Conservation (phyloP, 2,888 invertebrate species). For the Megastigmus dorsalis region DNA sequence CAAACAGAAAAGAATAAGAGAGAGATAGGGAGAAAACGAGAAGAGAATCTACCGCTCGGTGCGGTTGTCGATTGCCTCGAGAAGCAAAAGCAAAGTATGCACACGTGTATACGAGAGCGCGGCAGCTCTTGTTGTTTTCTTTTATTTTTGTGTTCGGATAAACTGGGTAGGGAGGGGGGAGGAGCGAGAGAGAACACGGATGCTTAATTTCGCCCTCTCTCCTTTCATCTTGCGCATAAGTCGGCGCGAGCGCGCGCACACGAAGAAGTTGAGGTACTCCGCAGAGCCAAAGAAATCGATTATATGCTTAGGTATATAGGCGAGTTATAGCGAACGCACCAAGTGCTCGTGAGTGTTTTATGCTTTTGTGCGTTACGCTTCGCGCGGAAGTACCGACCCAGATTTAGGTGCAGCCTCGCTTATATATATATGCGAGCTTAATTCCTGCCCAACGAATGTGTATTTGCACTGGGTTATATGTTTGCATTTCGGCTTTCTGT, state of each 20-base stretch:
- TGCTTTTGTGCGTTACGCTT: neutral
- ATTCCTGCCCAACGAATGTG: too few relatives aligned
- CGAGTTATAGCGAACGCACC: too few relatives aligned
- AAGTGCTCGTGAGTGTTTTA: slow-evolving; percentile 30
- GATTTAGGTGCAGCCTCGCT: too few relatives aligned
- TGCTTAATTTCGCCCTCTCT: slow-evolving; percentile 22
- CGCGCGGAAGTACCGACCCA: slow-evolving; percentile 27
- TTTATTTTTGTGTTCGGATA: too few relatives aligned
- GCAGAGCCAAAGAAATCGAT: slow-evolving; percentile 28
- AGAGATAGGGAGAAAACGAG: neutral
- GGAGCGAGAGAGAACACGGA: neutral
- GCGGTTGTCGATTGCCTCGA: slow-evolving; percentile 15
- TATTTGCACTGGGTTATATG: too few relatives aligned
- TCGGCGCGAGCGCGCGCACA: too few relatives aligned
- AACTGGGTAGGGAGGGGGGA: neutral
- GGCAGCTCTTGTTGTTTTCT: too few relatives aligned
- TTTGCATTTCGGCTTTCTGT: too few relatives aligned
- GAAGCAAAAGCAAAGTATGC: neutral
- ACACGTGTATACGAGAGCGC: neutral
- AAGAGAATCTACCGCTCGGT: slow-evolving; percentile 2
- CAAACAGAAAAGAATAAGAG: slow-evolving; percentile 10
- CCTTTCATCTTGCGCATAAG: neutral
- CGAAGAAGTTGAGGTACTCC: slow-evolving; percentile 4
- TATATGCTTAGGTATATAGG: slow-evolving; percentile 4
- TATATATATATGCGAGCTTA: too few relatives aligned